phyloP scores from a whole-genome alignment of 2,113 vertebrate genomes.

The Macquaria australasica region DNA sequence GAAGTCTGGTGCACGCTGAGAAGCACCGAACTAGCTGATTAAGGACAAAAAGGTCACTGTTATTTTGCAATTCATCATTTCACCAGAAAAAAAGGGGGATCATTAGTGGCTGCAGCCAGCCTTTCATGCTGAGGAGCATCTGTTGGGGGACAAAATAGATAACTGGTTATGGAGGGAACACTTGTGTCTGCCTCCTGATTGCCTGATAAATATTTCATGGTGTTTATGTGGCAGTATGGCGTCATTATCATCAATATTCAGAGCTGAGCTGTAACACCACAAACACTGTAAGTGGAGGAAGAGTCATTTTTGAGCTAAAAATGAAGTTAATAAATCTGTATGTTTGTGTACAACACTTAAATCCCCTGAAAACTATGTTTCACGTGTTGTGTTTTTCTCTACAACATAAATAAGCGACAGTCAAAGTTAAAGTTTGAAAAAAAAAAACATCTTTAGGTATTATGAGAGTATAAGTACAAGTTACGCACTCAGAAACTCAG shows the following conservation, averaged over 20 bases:
- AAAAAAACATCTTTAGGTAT: not conserved
- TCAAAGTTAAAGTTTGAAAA: not conserved
- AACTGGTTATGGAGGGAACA: constrained; percentile 31
- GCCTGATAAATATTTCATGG: constrained; percentile 69
- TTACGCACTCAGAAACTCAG: too few species aligned
- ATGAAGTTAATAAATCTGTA: not conserved
- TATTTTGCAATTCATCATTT: constrained; percentile 16
- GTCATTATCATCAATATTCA: constrained; percentile 31
- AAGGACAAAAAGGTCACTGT: constrained; percentile 47
- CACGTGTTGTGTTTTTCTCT: not conserved
- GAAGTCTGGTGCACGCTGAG: not conserved
- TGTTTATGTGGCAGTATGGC: constrained; percentile 30
- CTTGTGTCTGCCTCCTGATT: constrained; percentile 49
- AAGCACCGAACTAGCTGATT: not conserved
- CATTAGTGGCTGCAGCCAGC: constrained; percentile 43
- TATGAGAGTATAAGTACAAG: too few species aligned
- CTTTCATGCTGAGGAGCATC: constrained; percentile 48
- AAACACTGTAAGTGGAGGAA: too few species aligned
- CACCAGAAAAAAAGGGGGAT: not conserved
- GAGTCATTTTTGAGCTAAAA: not conserved
- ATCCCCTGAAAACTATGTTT: not conserved
- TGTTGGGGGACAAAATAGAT: constrained; percentile 37
- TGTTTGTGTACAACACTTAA: not conserved
- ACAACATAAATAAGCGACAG: not conserved
- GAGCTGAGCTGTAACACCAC: not conserved